These are phyloP conservation scores for Amblyjoppa proteus DNA, from an alignment of 2,888 invertebrate genomes.

Conservation along the genomic window DNA sequence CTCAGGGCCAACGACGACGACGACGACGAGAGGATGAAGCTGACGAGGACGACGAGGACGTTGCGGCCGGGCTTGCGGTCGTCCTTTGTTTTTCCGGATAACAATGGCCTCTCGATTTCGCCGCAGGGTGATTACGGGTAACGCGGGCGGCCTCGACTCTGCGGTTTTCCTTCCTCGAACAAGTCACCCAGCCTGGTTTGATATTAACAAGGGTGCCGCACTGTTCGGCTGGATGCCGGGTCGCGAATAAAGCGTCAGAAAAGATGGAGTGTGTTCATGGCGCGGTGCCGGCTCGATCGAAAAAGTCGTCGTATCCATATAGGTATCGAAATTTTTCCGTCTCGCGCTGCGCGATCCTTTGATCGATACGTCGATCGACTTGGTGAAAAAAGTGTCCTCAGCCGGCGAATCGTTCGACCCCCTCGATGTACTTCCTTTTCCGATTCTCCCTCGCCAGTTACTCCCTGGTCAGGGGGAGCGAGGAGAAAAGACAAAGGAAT, in stretches of 20 bases:
- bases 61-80: slow-evolving; percentile 55
- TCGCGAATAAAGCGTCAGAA: slow-evolving; percentile 51
- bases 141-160: slow-evolving; percentile 55
- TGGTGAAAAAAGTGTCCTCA: slow-evolving; percentile 77
- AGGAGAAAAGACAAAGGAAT: slow-evolving; percentile 82
- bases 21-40: slow-evolving; percentile 23
- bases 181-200: slow-evolving; percentile 60
- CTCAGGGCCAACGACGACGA: slow-evolving; percentile 31
- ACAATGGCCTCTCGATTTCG: slow-evolving; percentile 74
- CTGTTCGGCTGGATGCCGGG: slow-evolving; percentile 37
- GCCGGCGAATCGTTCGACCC: slow-evolving; percentile 70
- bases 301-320: slow-evolving; percentile 6
- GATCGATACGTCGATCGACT: slow-evolving; percentile 84
- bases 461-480: slow-evolving; percentile 50
- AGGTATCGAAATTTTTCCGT: slow-evolving; percentile 32
- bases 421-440: slow-evolving; percentile 66
- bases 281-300: slow-evolving; percentile 49
- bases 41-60: slow-evolving; percentile 49
- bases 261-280: slow-evolving; percentile 66
- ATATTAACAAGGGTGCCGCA: slow-evolving; percentile 62
- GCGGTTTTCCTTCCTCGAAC: slow-evolving; percentile 63
- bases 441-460: slow-evolving; percentile 31
- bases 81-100: slow-evolving; percentile 69
- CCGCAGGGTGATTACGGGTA: slow-evolving; percentile 71
- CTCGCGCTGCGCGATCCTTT: slow-evolving; percentile 67